These are phyloP conservation scores for Reticulitermes lucifugus DNA, from an alignment of 2,888 invertebrate genomes.

Conservation along the genomic window DNA sequence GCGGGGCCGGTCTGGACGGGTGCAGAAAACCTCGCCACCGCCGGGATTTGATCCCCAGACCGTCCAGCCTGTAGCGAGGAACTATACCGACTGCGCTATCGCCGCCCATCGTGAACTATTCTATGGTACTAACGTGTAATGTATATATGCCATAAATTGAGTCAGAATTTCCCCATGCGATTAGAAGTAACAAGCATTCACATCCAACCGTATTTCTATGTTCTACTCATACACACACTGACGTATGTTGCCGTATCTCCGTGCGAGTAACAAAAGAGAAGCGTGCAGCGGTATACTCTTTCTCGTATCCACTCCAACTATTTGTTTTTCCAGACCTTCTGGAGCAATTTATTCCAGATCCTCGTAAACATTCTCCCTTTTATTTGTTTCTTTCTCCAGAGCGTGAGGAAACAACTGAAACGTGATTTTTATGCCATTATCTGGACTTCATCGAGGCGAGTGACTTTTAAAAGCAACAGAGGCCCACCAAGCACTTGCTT, in stretches of 20 bases:
- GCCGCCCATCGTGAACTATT: too few species aligned
- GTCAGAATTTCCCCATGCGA: too few species aligned
- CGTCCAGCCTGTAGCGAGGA: too few species aligned
- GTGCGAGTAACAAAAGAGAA: background rate
- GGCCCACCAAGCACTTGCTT: background rate
- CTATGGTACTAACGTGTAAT: too few species aligned
- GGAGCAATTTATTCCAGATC: conserved; percentile 14
- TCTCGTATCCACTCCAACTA: background rate
- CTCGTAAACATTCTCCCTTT: conserved; percentile 24
- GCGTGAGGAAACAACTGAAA: background rate
- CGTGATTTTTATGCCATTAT: conserved; percentile 39
- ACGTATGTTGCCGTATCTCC: background rate
- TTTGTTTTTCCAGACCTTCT: conserved; percentile 7
- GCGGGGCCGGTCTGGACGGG: too few species aligned
- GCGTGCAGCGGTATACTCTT: background rate
- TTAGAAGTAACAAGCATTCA: too few species aligned
- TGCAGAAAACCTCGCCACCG: too few species aligned
- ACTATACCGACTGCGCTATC: too few species aligned
- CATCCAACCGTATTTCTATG: background rate
- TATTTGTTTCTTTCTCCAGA: conserved; percentile 16
- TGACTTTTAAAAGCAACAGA: conserved; percentile 5
- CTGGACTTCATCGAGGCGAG: conserved; percentile 33
- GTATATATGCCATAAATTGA: too few species aligned
- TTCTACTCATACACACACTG: background rate
- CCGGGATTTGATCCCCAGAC: too few species aligned